A percentile compares a stretch with the other conserved stretches of the same genome.
These are phyloP conservation scores for Petaurus breviceps DNA, from an alignment of 2,113 vertebrate species.

Conservation along the genomic window DNA sequence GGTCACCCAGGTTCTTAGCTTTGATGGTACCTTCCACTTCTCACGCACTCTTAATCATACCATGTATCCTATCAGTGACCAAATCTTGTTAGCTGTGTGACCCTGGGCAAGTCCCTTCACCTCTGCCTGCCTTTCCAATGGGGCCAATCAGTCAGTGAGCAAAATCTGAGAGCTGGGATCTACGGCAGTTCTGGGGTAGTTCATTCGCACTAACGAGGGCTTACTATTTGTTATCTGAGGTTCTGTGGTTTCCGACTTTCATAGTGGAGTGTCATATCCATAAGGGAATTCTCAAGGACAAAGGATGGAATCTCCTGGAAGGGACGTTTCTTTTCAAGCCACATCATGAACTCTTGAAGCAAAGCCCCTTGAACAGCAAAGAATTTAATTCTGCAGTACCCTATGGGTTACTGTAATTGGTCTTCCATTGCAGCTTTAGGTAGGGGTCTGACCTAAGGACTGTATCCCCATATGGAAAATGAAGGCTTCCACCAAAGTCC, in stretches of 20 bases:
- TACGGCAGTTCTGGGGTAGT: neutral
- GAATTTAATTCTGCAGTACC: neutral
- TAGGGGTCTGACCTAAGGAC: neutral
- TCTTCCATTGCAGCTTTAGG: neutral
- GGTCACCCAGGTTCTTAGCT: neutral
- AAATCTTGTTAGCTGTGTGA: neutral
- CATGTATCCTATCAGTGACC: neutral
- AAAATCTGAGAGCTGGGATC: neutral
- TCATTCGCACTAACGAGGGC: neutral
- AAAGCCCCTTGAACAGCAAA: neutral
- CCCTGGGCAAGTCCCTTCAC: too few species aligned
- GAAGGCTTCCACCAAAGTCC: neutral
- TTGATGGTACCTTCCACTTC: neutral
- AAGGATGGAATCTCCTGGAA: neutral
- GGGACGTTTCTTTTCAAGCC: neutral
- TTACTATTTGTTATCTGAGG: neutral
- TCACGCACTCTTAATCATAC: neutral
- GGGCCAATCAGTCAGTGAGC: neutral
- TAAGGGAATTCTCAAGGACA: neutral
- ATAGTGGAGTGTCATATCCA: neutral
- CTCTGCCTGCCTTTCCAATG: neutral
- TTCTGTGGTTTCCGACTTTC: neutral
- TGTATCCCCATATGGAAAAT: neutral
- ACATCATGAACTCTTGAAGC: neutral
- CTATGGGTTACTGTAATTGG: neutral